Conservation (phyloP, 2,888 invertebrate genomes). For the Disparrhopalites patrizii region DNA sequence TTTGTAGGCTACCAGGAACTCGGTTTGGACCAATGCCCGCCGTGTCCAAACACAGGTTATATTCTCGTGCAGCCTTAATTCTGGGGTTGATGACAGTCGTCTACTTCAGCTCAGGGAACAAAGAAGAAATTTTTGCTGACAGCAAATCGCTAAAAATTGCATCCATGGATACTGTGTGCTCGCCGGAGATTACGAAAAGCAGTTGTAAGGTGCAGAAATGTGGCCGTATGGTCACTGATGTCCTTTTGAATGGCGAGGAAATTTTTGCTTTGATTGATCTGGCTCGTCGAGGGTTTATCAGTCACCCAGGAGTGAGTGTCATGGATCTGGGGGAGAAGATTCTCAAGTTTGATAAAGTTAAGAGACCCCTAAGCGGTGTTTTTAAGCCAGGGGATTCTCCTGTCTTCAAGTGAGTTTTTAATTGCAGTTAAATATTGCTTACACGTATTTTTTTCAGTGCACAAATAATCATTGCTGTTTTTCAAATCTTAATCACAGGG, state of each 20-base stretch:
- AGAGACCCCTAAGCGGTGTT: not conserved
- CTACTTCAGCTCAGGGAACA: constrained; percentile 22
- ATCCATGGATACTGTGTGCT: constrained; percentile 19
- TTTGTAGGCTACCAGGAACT: constrained; percentile 51
- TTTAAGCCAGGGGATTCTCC: constrained; percentile 8
- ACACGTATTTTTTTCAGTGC: too few relatives aligned
- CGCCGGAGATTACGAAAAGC: constrained; percentile 2
- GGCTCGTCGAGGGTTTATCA: constrained; percentile 60
- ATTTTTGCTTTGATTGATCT: constrained; percentile 64
- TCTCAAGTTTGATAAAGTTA: constrained; percentile 12
- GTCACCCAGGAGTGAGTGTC: constrained; percentile 19
- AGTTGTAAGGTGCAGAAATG: constrained; percentile 57
- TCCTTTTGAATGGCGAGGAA: constrained; percentile 66
- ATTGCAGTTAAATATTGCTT: too few relatives aligned
- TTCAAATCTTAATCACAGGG: constrained; percentile 50
- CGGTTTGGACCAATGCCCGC: constrained; percentile 12
- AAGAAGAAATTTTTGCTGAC: constrained; percentile 25
- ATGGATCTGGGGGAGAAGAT: constrained; percentile 13
- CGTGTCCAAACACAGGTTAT: constrained; percentile 21
- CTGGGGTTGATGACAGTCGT: constrained; percentile 22
- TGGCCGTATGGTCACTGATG: constrained; percentile 74
- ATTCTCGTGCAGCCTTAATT: constrained; percentile 16
- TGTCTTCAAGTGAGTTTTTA: constrained; percentile 19
- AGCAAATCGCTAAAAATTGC: constrained; percentile 9
- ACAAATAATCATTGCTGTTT: not conserved